Conservation (phyloP, 2,113 vertebrate species). For the Epinephelus fuscoguttatus region DNA sequence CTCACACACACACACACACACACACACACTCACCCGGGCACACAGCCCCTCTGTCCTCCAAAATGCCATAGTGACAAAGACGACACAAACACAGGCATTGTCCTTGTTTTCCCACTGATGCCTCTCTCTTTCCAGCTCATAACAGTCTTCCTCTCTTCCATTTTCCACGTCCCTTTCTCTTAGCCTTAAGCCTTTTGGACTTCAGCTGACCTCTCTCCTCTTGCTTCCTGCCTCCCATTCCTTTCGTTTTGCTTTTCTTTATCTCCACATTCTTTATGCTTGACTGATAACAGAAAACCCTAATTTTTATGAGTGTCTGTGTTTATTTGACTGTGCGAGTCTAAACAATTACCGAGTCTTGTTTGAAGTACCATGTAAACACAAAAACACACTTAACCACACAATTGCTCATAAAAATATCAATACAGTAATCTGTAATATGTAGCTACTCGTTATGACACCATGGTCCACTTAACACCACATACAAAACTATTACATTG, state of each 20-base stretch:
- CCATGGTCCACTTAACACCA: neutral
- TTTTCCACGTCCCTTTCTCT: constrained; percentile 64
- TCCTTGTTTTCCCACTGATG: constrained; percentile 56
- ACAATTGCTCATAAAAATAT: neutral
- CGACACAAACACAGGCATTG: constrained; percentile 63
- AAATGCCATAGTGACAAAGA: constrained; percentile 71
- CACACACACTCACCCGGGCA: constrained; percentile 23
- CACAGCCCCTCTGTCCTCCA: constrained; percentile 58
- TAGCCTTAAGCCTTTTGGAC: constrained; percentile 60
- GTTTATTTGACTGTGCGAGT: neutral
- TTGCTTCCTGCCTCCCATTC: constrained; percentile 11
- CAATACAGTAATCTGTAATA: neutral
- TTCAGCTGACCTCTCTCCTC: constrained; percentile 58
- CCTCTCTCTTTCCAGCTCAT: constrained; percentile 10
- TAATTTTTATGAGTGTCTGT: neutral
- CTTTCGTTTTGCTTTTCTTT: neutral
- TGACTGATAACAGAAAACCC: constrained; percentile 13
- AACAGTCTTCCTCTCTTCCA: constrained; percentile 44
- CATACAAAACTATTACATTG: too few species aligned
- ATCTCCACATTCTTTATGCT: constrained; percentile 26
- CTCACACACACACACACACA: constrained; percentile 21
- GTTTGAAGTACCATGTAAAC: neutral
- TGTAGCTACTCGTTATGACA: neutral
- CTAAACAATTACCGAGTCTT: neutral
- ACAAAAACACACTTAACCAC: neutral